Conservation (phyloP, 2,113 vertebrate genomes). For the Parotia lawesii region DNA sequence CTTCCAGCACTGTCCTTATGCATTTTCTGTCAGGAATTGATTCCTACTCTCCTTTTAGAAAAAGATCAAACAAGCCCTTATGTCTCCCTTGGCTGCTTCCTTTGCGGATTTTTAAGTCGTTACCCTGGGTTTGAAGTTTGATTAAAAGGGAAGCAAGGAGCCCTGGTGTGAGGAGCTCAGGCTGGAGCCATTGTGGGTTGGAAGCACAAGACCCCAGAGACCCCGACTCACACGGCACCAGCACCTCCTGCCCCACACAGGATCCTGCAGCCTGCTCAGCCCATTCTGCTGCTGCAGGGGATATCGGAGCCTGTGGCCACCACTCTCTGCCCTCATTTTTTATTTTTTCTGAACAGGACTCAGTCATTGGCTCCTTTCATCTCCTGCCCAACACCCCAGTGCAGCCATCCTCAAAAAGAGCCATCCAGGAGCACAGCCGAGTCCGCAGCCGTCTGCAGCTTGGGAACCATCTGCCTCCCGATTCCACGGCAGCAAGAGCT, state of each 20-base stretch:
- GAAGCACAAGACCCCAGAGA: not conserved
- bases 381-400: not conserved
- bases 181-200: not conserved
- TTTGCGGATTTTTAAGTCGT: not conserved
- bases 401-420: not conserved
- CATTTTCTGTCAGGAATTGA: not conserved
- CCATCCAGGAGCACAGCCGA: not conserved
- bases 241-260: not conserved
- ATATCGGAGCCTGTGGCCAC: accelerated
- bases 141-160: not conserved
- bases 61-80: conserved; percentile 53
- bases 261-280: not conserved
- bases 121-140: conserved; percentile 12
- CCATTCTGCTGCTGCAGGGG: accelerated
- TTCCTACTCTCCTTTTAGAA: conserved; percentile 58
- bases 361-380: not conserved
- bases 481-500: not conserved
- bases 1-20: not conserved
- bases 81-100: conserved; percentile 2
- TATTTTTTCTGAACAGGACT: not conserved
- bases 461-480: not conserved
- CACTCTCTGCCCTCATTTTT: not conserved
- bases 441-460: accelerated
- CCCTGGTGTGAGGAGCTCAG: not conserved
- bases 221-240: accelerated